These are phyloP conservation scores for Sebastes nivosus DNA, from an alignment of 2,797 vertebrate genomes.

Conservation along the genomic window DNA sequence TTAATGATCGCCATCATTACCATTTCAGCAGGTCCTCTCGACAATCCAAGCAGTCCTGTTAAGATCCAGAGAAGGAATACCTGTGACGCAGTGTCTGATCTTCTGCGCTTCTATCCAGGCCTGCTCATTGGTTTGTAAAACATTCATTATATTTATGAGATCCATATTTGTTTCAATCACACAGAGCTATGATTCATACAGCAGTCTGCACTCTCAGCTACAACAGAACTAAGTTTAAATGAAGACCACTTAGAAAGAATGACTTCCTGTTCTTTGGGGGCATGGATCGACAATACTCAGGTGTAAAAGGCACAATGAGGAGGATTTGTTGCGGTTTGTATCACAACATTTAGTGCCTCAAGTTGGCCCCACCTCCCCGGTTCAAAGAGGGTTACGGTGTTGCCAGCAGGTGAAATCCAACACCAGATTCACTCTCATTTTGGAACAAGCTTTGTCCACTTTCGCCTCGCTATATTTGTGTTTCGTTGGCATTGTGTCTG, in stretches of 20 bases:
- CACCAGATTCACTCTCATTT: no score
- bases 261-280: background rate
- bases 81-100: conserved; percentile 42
- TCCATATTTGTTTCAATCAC: background rate
- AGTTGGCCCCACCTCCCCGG: background rate
- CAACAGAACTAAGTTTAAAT: background rate
- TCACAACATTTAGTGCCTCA: background rate
- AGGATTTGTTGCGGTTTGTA: background rate
- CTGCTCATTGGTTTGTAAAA: conserved; percentile 49
- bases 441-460: no score
- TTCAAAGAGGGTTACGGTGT: no score
- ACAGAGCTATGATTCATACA: background rate
- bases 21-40: conserved; percentile 46
- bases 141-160: background rate
- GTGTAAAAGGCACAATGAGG: background rate
- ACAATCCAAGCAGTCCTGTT: conserved; percentile 19
- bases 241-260: background rate
- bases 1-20: background rate
- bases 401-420: no score
- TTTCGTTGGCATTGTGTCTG: rapidly evolving
- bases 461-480: no score
- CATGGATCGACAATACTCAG: background rate
- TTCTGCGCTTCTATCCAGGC: conserved; percentile 25
- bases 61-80: conserved; percentile 9
- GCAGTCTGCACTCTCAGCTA: background rate